Evolutionary conservation across 2,113 vertebrate genomes (phyloP).

Genomic region (Hippocampus comes): DNA sequence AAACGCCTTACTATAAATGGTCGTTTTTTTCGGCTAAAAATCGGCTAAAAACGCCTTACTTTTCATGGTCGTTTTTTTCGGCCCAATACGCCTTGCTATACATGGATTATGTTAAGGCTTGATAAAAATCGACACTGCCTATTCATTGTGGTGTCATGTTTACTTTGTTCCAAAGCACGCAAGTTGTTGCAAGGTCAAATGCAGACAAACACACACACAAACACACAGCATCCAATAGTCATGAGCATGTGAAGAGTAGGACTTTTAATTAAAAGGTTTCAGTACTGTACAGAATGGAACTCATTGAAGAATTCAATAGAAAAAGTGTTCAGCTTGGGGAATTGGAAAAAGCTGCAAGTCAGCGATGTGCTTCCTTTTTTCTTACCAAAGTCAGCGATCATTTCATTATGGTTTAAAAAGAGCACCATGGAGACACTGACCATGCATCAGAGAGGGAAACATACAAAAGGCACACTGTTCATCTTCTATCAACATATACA

Average conservation of each 20-base stretch:
- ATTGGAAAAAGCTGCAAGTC: conserved; percentile 42
- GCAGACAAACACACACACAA: background rate
- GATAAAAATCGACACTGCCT: conserved; percentile 49
- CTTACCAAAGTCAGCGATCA: conserved; percentile 64
- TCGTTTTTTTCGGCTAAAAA: too few relatives aligned
- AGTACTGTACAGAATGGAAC: conserved; percentile 63
- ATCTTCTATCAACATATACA: conserved; percentile 18
- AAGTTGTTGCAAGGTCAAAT: background rate
- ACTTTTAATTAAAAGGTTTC: conserved; percentile 56
- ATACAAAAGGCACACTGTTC: conserved; percentile 51
- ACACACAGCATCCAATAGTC: background rate
- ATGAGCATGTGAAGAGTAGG: conserved; percentile 11
- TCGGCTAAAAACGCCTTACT: too few relatives aligned
- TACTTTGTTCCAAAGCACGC: background rate
- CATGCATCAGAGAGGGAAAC: conserved; percentile 70
- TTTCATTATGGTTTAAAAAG: conserved; percentile 64
- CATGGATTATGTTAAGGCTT: conserved; percentile 29
- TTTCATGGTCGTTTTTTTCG: too few relatives aligned
- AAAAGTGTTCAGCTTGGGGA: conserved; percentile 48
- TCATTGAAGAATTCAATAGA: conserved; percentile 64
- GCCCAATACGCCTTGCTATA: too few relatives aligned
- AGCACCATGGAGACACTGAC: conserved; percentile 72
- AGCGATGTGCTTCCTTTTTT: conserved; percentile 59
- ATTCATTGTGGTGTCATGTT: conserved; percentile 16
- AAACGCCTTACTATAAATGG: too few relatives aligned